Percentiles rank a stretch among this genome's conserved stretches.
Evolutionary conservation across 35 echinoderm and acorn worm species (phyloP).

Genomic region (Strongylocentrotus purpuratus): DNA sequence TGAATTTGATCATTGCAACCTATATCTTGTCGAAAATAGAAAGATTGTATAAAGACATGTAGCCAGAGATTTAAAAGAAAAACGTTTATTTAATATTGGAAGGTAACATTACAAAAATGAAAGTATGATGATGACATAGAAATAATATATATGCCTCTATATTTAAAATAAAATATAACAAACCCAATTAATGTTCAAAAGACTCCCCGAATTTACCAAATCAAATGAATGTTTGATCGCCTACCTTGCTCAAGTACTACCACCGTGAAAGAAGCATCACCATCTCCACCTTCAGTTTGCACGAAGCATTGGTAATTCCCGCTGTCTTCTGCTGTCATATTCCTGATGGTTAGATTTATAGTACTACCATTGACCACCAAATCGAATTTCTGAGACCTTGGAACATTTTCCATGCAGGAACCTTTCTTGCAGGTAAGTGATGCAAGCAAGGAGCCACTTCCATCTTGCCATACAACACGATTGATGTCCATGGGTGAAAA

Average conservation of each 20-base stretch:
- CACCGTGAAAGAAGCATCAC: neutral
- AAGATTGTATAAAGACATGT: too few relatives aligned
- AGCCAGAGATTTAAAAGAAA: too few relatives aligned
- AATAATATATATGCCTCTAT: too few relatives aligned
- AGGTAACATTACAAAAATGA: too few relatives aligned
- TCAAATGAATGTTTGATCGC: neutral
- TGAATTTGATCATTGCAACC: too few relatives aligned
- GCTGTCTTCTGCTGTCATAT: neutral
- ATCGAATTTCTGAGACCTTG: neutral
- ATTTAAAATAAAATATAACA: too few relatives aligned
- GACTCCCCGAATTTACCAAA: too few relatives aligned
- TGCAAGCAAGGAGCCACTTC: neutral
- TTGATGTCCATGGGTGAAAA: neutral
- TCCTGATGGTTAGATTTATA: neutral
- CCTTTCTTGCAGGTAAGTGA: neutral
- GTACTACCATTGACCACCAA: neutral
- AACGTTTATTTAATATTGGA: too few relatives aligned
- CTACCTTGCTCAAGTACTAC: neutral
- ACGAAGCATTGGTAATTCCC: neutral
- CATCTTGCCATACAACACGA: neutral
- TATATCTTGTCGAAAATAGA: too few relatives aligned
- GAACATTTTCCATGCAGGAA: neutral
- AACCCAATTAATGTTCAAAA: too few relatives aligned
- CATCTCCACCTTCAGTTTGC: neutral
- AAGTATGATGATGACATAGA: too few relatives aligned